Conservation (phyloP, 2,113 vertebrate genomes). For the Tupaia chinensis region DNA sequence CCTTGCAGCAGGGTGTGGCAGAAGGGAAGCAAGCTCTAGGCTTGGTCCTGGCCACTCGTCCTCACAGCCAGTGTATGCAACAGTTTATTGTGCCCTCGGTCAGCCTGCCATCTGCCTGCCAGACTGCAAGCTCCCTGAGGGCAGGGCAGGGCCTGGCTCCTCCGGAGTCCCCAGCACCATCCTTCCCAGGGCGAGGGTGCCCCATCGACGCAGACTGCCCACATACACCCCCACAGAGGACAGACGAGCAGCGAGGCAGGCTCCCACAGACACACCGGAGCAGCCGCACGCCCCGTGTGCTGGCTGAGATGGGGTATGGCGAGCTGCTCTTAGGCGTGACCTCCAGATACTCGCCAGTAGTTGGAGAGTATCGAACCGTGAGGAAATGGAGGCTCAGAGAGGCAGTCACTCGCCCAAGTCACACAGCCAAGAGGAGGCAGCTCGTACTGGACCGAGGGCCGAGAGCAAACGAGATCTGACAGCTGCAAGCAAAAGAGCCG, state of each 20-base stretch:
- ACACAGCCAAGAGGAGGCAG: slow-evolving; percentile 43
- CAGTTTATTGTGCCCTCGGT: background rate
- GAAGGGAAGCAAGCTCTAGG: background rate
- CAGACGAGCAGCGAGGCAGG: fast-evolving
- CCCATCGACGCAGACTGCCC: background rate
- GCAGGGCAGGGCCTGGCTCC: background rate
- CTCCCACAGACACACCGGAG: background rate
- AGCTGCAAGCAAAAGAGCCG: background rate
- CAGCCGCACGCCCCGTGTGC: fast-evolving
- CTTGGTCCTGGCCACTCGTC: background rate
- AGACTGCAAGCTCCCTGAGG: background rate
- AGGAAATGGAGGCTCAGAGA: slow-evolving; percentile 43
- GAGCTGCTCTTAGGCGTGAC: background rate
- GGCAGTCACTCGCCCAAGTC: background rate
- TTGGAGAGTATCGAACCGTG: background rate
- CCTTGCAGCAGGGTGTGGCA: background rate
- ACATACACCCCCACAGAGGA: background rate
- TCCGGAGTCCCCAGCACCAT: background rate
- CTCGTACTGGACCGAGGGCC: background rate
- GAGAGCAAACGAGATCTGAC: background rate
- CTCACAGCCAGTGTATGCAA: background rate
- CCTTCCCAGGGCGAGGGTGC: background rate
- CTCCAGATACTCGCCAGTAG: background rate
- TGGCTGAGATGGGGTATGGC: background rate
- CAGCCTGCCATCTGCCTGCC: background rate